These are phyloP conservation scores for Antitype chi DNA, from an alignment of 2,888 invertebrate genomes.

Conservation along the genomic window DNA sequence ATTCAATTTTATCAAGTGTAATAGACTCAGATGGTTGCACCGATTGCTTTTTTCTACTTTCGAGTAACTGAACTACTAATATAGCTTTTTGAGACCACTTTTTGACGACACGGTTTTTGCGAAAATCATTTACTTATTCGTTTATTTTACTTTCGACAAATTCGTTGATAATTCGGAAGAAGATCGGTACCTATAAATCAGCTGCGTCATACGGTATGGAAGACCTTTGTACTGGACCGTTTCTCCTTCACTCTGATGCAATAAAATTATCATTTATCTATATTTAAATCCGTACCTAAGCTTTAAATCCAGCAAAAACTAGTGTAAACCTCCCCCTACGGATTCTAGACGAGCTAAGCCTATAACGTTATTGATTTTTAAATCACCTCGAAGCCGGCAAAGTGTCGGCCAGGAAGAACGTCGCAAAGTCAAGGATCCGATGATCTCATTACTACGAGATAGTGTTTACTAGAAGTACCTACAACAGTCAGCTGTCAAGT, in stretches of 20 bases:
- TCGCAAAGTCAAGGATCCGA: constrained; percentile 84
- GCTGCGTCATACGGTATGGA: neutral
- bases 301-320: constrained; percentile 21
- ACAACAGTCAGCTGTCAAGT: constrained; percentile 76
- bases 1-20: constrained; percentile 45
- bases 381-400: constrained; percentile 79
- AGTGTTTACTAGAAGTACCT: constrained; percentile 61
- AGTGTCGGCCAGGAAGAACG: constrained; percentile 72
- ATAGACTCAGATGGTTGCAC: constrained; percentile 11
- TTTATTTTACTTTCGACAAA: neutral
- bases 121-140: neutral
- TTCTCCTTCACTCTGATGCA: neutral
- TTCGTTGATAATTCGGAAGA: neutral
- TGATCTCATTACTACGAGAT: constrained; percentile 83
- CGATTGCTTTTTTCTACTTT: neutral
- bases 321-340: constrained; percentile 25
- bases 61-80: neutral
- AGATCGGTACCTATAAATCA: neutral
- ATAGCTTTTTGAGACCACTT: neutral
- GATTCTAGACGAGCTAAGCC: constrained; percentile 58
- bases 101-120: neutral
- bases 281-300: constrained; percentile 3
- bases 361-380: constrained; percentile 77
- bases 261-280: neutral
- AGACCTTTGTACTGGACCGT: no score